Percentiles rank a stretch among this genome's conserved stretches.
phyloP scores from a whole-genome alignment of 1,140 invertebrate genomes.

The Nasonia longicornis region DNA sequence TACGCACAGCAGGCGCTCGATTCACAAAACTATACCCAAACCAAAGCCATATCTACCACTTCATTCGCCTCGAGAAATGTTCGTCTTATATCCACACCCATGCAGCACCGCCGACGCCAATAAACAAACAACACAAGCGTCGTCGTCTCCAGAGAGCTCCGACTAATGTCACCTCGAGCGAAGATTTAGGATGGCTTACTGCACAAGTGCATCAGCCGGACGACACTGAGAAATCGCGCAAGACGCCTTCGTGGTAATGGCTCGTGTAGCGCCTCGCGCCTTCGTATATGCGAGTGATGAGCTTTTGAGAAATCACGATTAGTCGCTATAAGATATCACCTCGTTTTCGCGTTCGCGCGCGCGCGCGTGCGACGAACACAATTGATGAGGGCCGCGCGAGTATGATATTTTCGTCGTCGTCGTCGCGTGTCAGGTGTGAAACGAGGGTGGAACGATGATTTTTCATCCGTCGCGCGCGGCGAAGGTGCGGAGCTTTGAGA shows the following conservation, averaged over 20 bases:
- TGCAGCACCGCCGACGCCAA: not conserved
- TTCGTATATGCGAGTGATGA: not conserved
- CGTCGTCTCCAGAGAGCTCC: not conserved
- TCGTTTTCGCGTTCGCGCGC: no score
- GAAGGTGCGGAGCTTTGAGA: no score
- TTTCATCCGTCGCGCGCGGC: no score
- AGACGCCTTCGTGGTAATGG: slow-evolving; percentile 18
- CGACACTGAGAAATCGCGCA: slow-evolving; percentile 33
- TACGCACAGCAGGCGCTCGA: not conserved
- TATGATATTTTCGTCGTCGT: no score
- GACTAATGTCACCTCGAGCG: not conserved
- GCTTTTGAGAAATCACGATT: not conserved
- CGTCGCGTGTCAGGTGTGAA: no score
- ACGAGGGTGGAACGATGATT: no score
- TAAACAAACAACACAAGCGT: not conserved
- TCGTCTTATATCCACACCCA: not conserved
- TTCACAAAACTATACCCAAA: not conserved
- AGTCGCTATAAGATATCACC: not conserved
- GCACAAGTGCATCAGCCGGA: slow-evolving; percentile 2
- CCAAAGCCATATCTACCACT: not conserved
- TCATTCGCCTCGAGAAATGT: not conserved
- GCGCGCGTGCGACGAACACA: not conserved
- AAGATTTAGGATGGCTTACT: slow-evolving; percentile 22
- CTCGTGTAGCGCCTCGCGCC: not conserved
- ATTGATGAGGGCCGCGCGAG: not conserved